These are phyloP conservation scores for Holcopasites calliopsidis DNA, from an alignment of 1,140 invertebrate species.

Conservation along the genomic window DNA sequence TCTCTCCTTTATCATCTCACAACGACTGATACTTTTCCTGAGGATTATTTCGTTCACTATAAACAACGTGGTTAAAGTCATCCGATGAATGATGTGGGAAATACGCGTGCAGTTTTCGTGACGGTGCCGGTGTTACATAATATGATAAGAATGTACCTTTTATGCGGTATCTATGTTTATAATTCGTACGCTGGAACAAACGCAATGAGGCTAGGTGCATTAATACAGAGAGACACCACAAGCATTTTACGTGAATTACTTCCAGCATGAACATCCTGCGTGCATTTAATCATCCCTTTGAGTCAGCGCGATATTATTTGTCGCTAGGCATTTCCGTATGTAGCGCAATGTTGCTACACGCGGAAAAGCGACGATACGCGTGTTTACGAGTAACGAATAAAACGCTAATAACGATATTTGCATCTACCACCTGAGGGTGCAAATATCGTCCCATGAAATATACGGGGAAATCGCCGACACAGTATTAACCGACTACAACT, in stretches of 20 bases:
- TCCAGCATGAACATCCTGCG: constrained; percentile 13
- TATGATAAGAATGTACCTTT: background rate
- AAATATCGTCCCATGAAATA: no score
- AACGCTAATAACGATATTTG: background rate
- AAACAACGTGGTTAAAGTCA: no score
- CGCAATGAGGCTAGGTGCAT: background rate
- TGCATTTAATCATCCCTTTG: constrained; percentile 32
- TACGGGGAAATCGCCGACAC: no score
- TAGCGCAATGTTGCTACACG: background rate
- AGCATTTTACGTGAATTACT: constrained; percentile 31
- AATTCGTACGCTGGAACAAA: constrained; percentile 13
- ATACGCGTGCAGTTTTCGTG: background rate
- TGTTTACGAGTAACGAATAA: background rate
- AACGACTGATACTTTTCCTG: no score
- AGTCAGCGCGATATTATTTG: constrained; percentile 32
- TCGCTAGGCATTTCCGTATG: background rate
- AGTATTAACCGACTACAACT: no score
- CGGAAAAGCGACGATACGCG: background rate
- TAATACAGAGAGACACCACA: constrained; percentile 2
- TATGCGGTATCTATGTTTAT: background rate
- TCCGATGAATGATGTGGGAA: no score
- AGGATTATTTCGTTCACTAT: no score
- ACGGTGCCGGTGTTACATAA: background rate
- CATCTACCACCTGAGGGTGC: no score
- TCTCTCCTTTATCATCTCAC: no score